phyloP scores from a whole-genome alignment of 2,113 vertebrate genomes.

The Hystrix cristata region DNA sequence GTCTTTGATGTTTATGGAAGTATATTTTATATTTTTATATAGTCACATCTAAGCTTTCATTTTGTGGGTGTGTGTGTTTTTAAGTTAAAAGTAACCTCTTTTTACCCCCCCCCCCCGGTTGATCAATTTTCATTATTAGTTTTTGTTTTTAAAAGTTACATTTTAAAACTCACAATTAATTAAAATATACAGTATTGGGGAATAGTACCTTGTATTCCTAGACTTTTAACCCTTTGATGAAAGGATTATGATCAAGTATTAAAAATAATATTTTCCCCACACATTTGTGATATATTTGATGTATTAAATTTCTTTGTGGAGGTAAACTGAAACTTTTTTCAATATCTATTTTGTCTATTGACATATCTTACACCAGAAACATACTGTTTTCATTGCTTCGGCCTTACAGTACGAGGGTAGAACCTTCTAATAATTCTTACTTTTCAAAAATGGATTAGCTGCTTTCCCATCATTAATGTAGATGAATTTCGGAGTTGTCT shows the following conservation, averaged over 20 bases:
- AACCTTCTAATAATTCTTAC: background rate
- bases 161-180: background rate
- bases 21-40: slow-evolving; percentile 18
- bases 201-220: background rate
- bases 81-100: background rate
- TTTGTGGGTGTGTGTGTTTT: background rate
- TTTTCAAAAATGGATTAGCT: slow-evolving; percentile 27
- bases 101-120: background rate
- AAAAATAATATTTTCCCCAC: background rate
- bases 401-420: background rate
- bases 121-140: background rate
- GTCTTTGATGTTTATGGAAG: background rate
- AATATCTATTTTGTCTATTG: background rate
- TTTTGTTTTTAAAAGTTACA: background rate
- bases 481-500: slow-evolving; percentile 27
- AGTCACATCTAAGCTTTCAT: slow-evolving; percentile 2
- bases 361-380: background rate
- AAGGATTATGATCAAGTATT: background rate
- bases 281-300: background rate
- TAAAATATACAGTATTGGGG: background rate
- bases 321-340: background rate
- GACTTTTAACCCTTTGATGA: background rate
- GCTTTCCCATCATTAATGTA: background rate
- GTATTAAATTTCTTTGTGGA: background rate
- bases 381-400: background rate